Base-by-base conservation (phyloP, 2,113 vertebrate genomes). In the Asarcornis scutulata region DNA sequence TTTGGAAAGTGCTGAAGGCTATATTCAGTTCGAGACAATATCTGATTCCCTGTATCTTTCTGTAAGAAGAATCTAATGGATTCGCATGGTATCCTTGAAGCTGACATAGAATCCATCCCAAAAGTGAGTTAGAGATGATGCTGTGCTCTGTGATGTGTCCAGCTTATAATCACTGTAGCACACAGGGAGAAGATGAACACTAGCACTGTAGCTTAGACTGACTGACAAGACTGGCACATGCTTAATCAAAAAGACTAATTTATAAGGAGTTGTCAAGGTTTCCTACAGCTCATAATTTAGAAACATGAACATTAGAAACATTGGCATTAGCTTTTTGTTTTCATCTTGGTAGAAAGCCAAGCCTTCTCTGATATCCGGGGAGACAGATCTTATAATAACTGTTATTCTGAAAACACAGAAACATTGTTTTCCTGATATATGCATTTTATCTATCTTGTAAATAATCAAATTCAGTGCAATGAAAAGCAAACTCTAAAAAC, bases 271-370 rank as follows among this genome's bases (percentile, higher is more conserved):
- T 81, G 76, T 77, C 88, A 93, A 40, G 20, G 27, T 86, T 86
- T 83, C 64, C 50, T 58, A 36, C 55, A 73, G 81, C 17, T 69
- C 36, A 36, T 81, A 1, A 84, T 63, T 92, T 82, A 63, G 36
- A 80, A 77, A 36, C 13, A 58, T 26, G 40, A 66, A 76, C 87
- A 88, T 77, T 58, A 58, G 23, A 40, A 66, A 76, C 87, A 88
- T 77, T 58, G 79, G 38, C 1, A 5, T 64, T 91, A 77, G 17
- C 8, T 76, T 85, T 91, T 89, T 91, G 32, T 76, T 80, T 94
- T 59, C n/a, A 8, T 66, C 10, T 55, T 85, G 26, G 16, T 72
- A 38, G 55, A 55, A 94, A 85, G 64, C 32, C 71, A 69, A 85
- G 48, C 4, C 15, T 76, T 55, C 26, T 17, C 44, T 69, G 62